Evolutionary conservation across 2,113 vertebrate genomes (phyloP), one percentile per base, ranked within the genome.

Genomic region (Gymnobelideus leadbeateri): DNA sequence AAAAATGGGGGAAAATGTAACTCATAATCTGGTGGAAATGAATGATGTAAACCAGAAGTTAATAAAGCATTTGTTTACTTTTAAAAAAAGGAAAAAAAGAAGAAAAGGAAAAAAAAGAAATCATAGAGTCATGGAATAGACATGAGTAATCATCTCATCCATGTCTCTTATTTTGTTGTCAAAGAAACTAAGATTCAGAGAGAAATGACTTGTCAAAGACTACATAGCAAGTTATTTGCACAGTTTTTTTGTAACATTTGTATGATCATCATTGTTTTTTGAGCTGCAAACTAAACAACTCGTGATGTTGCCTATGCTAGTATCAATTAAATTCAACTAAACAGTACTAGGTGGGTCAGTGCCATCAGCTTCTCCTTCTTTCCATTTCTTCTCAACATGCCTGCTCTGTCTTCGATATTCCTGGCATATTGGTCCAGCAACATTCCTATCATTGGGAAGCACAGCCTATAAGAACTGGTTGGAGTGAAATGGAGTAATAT

Each of bases 401-500:
- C 91, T 54, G 93, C 94, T 95, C 51, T 52, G 19, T 57, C 16
- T 31, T 25, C 57, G 89, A 92, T 84, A 91, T 95, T 91, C 91
- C 91, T 96, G 91, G 95, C 96, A 95, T 97, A 97, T 97, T 95
- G 96, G 97, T 93, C 93, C 96, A 90, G 14, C 25, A 26, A 90
- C 28, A 26, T 16, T 51, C 89, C 49, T 94, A 91, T 92, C 94
- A 89, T 97, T 97, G 94, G 93, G 97, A 98, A 97, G 97, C 96
- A 91, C 97, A 92, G 96, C 93, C 92, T 96, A 95, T 97, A 96
- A 96, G 96, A 97, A 97, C 94, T 96, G 96, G 94, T 95, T 95
- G 96, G 95, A 96, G 95, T 97, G 98, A 98, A 97, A 98, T 97
- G 96, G 96, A 98, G 97, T 96, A 96, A 97, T 96, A 96, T 98